Evolutionary conservation across 2,888 invertebrate species (phyloP).

Genomic region (Ecliptopera silaceata): DNA sequence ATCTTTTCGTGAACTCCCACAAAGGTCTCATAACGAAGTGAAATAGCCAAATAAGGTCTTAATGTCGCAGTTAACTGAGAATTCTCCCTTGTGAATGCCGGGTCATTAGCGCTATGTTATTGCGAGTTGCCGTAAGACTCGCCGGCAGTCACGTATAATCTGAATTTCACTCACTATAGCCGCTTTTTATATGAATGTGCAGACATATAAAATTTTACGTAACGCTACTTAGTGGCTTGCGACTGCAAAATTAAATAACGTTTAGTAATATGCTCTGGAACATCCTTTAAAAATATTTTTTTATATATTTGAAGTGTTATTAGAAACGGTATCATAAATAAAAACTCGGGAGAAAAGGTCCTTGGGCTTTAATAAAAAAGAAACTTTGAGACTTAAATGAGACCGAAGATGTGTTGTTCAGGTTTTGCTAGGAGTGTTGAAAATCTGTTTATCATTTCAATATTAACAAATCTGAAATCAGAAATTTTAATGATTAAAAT

Average conservation of each 20-base stretch:
- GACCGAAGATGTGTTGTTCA: no score
- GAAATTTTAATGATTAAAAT: no score
- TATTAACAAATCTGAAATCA: no score
- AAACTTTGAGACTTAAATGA: no score
- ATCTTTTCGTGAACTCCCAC: slow-evolving; percentile 62
- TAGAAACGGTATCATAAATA: no score
- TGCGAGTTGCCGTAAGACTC: slow-evolving; percentile 70
- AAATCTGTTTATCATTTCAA: no score
- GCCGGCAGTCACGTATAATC: slow-evolving; percentile 65
- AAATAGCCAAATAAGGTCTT: slow-evolving; percentile 79
- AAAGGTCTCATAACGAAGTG: slow-evolving; percentile 75
- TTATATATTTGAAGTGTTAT: not conserved
- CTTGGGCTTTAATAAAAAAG: no score
- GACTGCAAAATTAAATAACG: slow-evolving; percentile 56
- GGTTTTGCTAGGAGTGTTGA: no score
- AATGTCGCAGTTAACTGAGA: slow-evolving; percentile 78
- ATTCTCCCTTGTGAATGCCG: slow-evolving; percentile 76
- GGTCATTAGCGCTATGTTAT: slow-evolving; percentile 79
- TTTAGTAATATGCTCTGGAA: slow-evolving; percentile 35
- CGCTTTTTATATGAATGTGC: slow-evolving; percentile 45
- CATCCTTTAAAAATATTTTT: not conserved
- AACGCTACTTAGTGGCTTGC: slow-evolving; percentile 47
- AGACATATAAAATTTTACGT: slow-evolving; percentile 28
- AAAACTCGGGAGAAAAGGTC: no score
- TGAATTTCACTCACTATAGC: slow-evolving; percentile 64